Conservation (phyloP, 1,140 invertebrate species). For the Lordiphosa mommai region DNA sequence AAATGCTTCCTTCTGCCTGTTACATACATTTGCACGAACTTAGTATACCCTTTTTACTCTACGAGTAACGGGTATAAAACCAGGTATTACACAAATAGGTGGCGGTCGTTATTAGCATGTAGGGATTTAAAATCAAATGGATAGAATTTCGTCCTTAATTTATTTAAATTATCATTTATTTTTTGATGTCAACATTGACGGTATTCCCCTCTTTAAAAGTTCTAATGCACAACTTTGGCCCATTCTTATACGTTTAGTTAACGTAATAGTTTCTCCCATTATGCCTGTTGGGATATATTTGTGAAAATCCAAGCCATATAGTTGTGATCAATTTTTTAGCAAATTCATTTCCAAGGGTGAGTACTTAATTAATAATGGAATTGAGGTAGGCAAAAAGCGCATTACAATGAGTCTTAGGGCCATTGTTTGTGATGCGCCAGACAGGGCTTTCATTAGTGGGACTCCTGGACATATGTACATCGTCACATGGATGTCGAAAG, state of each 20-base stretch:
- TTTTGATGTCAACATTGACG: neutral
- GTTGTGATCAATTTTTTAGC: neutral
- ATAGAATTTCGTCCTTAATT: constrained; percentile 9
- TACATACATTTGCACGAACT: no score
- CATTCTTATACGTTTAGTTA: neutral
- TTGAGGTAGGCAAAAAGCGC: neutral
- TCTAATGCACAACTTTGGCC: constrained; percentile 1
- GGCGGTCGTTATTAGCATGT: no score
- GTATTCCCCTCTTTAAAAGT: neutral
- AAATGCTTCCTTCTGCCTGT: no score
- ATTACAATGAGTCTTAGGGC: neutral
- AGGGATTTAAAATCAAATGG: neutral
- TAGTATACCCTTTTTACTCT: no score
- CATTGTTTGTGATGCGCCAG: constrained; percentile 1
- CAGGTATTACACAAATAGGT: no score
- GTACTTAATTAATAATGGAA: neutral
- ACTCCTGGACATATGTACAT: no score
- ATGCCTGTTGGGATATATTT: neutral
- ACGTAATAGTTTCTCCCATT: neutral
- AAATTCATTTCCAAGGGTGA: neutral
- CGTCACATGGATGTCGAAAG: no score
- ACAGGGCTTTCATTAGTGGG: neutral
- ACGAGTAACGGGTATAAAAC: no score
- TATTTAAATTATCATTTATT: neutral
- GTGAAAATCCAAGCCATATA: neutral